A percentile compares a stretch with the other conserved stretches of the same genome.
Evolutionary conservation across 2,797 vertebrate species (phyloP).

Genomic region (Allobates femoralis): DNA sequence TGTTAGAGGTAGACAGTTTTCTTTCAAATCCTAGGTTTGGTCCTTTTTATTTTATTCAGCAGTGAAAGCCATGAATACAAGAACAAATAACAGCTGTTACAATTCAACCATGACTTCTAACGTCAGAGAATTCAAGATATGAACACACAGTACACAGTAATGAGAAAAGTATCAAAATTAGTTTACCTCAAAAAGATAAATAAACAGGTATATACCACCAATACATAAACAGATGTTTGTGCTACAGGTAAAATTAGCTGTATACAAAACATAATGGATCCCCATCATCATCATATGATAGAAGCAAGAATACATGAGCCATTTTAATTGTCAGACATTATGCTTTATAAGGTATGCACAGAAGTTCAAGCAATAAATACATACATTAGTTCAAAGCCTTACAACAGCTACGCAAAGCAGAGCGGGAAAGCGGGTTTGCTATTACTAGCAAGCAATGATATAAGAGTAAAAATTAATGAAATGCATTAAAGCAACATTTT

Average conservation of each 20-base stretch:
- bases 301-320: constrained; percentile 99
- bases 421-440: constrained; percentile 99
- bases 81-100: constrained; percentile 99
- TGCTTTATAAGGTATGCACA: constrained; percentile 99
- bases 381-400: constrained; percentile 99
- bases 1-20: constrained; percentile 97
- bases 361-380: constrained; percentile 99
- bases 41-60: constrained; percentile 99
- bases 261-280: constrained; percentile 98
- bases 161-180: constrained; percentile 97
- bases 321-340: constrained; percentile 99
- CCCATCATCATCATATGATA: constrained; percentile 96
- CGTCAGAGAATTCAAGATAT: constrained; percentile 99
- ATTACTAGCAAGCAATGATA: constrained; percentile 99
- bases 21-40: constrained; percentile 99
- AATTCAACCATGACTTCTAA: constrained; percentile 99
- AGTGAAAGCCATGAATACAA: constrained; percentile 99
- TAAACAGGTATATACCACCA: constrained; percentile 94
- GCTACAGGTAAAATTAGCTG: constrained; percentile 99
- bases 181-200: constrained; percentile 93
- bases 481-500: constrained; percentile 99
- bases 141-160: constrained; percentile 99
- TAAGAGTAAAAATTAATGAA: constrained; percentile 99
- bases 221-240: constrained; percentile 98
- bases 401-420: constrained; percentile 99